Evolutionary conservation across 2,113 vertebrate genomes (phyloP).

Genomic region (Sturnira hondurensis): DNA sequence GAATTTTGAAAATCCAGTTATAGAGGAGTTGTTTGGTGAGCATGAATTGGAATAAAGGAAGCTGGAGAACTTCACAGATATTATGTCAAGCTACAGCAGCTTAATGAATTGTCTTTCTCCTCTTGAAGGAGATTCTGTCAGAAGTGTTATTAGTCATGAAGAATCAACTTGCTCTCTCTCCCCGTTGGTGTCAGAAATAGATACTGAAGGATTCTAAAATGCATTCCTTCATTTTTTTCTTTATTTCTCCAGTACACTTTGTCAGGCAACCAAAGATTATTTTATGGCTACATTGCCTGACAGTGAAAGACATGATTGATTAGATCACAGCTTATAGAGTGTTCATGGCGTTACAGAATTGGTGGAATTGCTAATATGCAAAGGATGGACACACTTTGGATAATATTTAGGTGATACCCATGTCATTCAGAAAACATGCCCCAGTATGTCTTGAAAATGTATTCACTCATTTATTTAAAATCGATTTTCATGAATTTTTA

Average conservation of each 20-base stretch:
- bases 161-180: background rate
- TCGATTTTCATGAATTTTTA: background rate
- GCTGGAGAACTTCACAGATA: background rate
- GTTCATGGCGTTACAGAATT: too few relatives aligned
- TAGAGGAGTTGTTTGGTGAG: background rate
- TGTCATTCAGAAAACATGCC: background rate
- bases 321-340: background rate
- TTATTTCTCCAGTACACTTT: background rate
- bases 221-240: background rate
- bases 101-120: background rate
- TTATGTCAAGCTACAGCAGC: background rate
- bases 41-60: background rate
- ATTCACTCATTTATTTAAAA: background rate
- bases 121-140: slow-evolving; percentile 5
- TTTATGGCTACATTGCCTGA: background rate
- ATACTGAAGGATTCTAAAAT: background rate
- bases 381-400: background rate
- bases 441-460: background rate
- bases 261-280: background rate
- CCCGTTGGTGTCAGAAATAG: slow-evolving; percentile 12
- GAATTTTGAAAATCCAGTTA: background rate
- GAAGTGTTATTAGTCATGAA: background rate
- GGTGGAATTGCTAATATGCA: too few relatives aligned
- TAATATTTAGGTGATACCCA: background rate
- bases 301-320: slow-evolving; percentile 36